Percentiles rank a stretch among this genome's conserved stretches.
These are phyloP conservation scores for Aplocera efformata DNA, from an alignment of 2,888 invertebrate genomes.

Conservation along the genomic window DNA sequence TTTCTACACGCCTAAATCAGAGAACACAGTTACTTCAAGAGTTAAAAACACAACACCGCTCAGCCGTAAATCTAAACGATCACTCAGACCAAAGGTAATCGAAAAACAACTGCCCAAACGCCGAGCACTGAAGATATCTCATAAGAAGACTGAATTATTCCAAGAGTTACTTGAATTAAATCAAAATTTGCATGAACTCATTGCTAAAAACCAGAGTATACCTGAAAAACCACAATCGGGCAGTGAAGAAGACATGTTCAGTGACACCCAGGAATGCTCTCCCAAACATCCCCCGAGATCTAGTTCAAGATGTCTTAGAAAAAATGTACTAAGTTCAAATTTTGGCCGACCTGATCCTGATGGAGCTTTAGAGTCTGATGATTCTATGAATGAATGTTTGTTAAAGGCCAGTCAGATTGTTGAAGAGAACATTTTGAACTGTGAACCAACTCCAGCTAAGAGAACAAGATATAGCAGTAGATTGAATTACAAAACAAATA, in stretches of 20 bases:
- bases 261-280: conserved; percentile 55
- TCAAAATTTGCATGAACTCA: conserved; percentile 62
- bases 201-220: conserved; percentile 43
- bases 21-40: conserved; percentile 40
- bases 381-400: conserved; percentile 75
- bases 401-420: conserved; percentile 71
- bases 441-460: conserved; percentile 42
- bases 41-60: conserved; percentile 64
- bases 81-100: conserved; percentile 45
- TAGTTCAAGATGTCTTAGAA: conserved; percentile 57
- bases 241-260: conserved; percentile 68
- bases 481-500: conserved; percentile 31
- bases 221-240: conserved; percentile 48
- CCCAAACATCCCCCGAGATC: conserved; percentile 54
- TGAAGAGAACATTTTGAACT: conserved; percentile 59
- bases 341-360: conserved; percentile 62
- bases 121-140: conserved; percentile 45
- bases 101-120: conserved; percentile 58
- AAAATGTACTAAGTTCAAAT: conserved; percentile 69
- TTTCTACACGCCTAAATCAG: conserved; percentile 72
- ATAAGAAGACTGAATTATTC: conserved; percentile 61
- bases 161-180: conserved; percentile 70
- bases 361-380: conserved; percentile 68
- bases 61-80: conserved; percentile 55
- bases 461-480: conserved; percentile 35